Base-by-base conservation (phyloP, 2,113 vertebrate genomes). In the Colossoma macropomum region DNA sequence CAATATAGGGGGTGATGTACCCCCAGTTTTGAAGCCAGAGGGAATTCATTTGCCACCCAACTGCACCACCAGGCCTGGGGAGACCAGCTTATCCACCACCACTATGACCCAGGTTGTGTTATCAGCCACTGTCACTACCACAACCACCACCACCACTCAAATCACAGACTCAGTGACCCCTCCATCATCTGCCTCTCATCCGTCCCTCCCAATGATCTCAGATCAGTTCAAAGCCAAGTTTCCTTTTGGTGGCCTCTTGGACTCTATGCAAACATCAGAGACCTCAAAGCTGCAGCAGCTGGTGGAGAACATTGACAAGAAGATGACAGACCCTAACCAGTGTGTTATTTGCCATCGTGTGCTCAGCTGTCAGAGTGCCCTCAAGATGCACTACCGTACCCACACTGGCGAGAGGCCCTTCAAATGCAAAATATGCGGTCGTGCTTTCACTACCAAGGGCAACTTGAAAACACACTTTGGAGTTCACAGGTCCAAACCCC, bases 181-280 rank as follows among this genome's bases (percentile, higher is more conserved):
- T 72, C 92, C 95, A 52, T 90, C 94, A 1, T 94, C 94, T 79
- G 90, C 93, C 77, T 92, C 95, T 81, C 97, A 95, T 92, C 94
- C 97, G 0, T 92, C 96, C 84, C 95, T 97, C 79, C 96, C 97
- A 27, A 93, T 96, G 77, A 91, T 96, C 78, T 95, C 97, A 6
- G 97, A 98, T 77, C 97, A 96, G 87, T 98, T 98, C 88, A 98
- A 97, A 89, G 97, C 97, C 79, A 98, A 97, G 89, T 99, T 99
- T 87, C 98, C 98, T 3, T 99, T 99, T 4, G 97, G 98, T 25
- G 98, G 98, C 86, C 97, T 99, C 85, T 93, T 99, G 50, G 98
- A 99, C 94, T 99, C 98, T 94, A 99, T 99, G 98, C 98, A 98
- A 96, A 99, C 98, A 0, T 99, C 98, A 75, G 98, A 99, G 92